Evolutionary conservation across 2,888 invertebrate species (phyloP), one percentile per base, ranked within the genome.

Genomic region (Euclidia mi): DNA sequence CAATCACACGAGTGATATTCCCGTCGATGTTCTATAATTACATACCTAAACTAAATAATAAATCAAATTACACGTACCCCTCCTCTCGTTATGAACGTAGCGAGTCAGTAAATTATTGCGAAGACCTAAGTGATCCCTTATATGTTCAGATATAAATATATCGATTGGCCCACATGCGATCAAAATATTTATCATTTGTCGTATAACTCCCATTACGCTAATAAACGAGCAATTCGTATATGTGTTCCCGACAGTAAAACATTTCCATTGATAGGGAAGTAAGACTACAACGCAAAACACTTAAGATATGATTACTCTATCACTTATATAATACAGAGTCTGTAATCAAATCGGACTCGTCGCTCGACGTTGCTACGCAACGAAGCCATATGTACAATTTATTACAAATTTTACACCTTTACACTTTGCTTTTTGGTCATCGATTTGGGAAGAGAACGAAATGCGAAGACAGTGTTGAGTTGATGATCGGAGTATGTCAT

Each of bases 261-360:
- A 63, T 82, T 83, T 78, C 74, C 79, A 78, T 81, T 82, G 82
- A 82, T 84, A 82, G 82, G 77, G 82, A 84, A 77, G 84, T 83
- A 78, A 73, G 70, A 80, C 82, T 85, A 86, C 79, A 89, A 88
- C 79, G 76, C 82, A 89, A 90, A 91, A 87, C 87, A 86, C 88
- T 90, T 90, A 90, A 85, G 91, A 92, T 92, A 92, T 91, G 91
- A 88, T 90, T 87, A 92, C 62, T 88, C 87, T 91, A 91, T 89
- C 84, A 87, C 90, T 88, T 91, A 91, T 53, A 65, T 65, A 53
- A 74, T 75, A 67, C 64, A 70, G 70, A 67, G 76, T 68, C 69
- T 52, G 68, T 65, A 63, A 56, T 63, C 57, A 60, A 64, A 60
- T 60, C 62, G 61, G 70, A 69, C 67, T 72, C 71, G 76, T 63